Percentiles rank a stretch among this genome's conserved stretches.
Conservation (phyloP, 1,140 invertebrate species). For the Antheraea mylitta region DNA sequence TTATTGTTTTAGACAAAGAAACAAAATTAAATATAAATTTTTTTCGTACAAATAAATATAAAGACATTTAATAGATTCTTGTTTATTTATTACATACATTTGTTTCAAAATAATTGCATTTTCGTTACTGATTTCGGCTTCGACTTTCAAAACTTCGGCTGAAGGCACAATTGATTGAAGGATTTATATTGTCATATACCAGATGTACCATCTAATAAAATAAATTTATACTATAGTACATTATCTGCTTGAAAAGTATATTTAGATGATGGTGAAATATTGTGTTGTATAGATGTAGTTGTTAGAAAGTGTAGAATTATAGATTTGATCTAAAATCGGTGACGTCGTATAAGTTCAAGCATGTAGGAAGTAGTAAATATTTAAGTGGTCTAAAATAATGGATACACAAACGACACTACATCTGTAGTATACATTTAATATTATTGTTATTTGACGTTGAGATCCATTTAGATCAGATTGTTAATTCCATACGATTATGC, state of each 20-base stretch:
- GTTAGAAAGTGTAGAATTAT: constrained; percentile 6
- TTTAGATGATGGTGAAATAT: background rate
- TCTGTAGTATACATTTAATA: too few species aligned
- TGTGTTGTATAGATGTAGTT: constrained; percentile 8
- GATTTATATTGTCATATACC: background rate
- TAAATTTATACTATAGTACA: background rate
- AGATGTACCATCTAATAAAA: constrained; percentile 3
- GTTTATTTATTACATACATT: too few species aligned
- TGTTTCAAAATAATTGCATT: too few species aligned
- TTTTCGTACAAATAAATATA: too few species aligned
- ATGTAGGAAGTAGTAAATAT: too few species aligned
- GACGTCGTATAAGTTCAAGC: background rate
- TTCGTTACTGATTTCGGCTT: too few species aligned
- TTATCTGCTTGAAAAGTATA: background rate
- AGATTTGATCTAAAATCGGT: background rate
- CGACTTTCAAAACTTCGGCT: constrained; percentile 21
- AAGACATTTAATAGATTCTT: background rate
- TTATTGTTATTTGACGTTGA: background rate
- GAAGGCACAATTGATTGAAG: constrained; percentile 25
- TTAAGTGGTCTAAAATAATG: too few species aligned
- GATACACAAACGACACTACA: too few species aligned
- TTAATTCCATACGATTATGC: constrained; percentile 17
- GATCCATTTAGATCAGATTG: constrained; percentile 1
- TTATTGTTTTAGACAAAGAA: too few species aligned
- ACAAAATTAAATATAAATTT: too few species aligned